Conservation (phyloP, 2,888 invertebrate genomes). For the Calameuta filiformis region DNA sequence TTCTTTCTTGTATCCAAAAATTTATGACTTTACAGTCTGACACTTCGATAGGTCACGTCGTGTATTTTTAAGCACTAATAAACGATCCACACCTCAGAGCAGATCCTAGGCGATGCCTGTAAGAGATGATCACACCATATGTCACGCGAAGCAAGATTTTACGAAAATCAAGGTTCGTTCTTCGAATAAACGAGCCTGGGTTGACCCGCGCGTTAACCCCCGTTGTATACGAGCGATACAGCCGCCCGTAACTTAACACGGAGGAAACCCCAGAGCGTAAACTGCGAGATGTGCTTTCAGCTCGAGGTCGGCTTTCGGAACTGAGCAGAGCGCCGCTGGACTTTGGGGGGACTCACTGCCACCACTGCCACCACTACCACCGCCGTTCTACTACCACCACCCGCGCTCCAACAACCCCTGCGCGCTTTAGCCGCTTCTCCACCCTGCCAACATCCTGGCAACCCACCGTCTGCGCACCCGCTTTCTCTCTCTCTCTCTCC, state of each 20-base stretch:
- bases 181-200: not conserved
- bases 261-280: slow-evolving; percentile 11
- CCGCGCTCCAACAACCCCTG: not conserved
- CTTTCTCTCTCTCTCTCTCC: slow-evolving; percentile 26
- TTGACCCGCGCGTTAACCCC: not conserved
- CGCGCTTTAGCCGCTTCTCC: not conserved
- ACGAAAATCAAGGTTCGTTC: not conserved
- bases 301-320: slow-evolving; percentile 50
- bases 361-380: slow-evolving; percentile 43
- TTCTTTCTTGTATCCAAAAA: not conserved
- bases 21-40: not conserved
- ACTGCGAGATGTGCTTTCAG: slow-evolving; percentile 21
- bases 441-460: not conserved
- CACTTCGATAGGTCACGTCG: not conserved
- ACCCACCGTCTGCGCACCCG: slow-evolving; percentile 18
- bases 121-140: not conserved
- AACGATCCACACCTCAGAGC: not conserved
- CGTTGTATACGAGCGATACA: not conserved
- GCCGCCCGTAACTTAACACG: slow-evolving; percentile 1
- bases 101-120: not conserved
- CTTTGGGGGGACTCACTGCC: slow-evolving; percentile 43
- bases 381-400: slow-evolving; percentile 11
- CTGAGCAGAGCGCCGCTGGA: slow-evolving; percentile 39
- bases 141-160: not conserved
- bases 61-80: not conserved